Evolutionary conservation across 2,888 invertebrate genomes (phyloP).

Genomic region (Arrhopalites spinosus): DNA sequence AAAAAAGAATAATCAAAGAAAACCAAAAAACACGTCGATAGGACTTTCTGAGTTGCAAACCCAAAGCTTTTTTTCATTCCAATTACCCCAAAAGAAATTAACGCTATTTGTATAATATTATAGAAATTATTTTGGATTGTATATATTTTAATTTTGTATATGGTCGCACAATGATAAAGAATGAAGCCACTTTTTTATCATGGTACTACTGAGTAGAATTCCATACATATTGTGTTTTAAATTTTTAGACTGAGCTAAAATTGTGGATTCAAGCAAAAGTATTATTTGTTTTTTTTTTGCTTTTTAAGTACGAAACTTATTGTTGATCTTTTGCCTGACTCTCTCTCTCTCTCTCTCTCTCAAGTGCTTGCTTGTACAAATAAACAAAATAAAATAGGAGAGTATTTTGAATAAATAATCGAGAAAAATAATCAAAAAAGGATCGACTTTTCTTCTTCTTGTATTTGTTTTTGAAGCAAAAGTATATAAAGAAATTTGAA

Average conservation of each 20-base stretch:
- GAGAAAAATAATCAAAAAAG: neutral
- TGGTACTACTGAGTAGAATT: neutral
- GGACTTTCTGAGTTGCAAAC: conserved; percentile 38
- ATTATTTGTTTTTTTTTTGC: too few species aligned
- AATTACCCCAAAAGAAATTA: conserved; percentile 19
- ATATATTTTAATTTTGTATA: neutral
- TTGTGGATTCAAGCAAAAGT: neutral
- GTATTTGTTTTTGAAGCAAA: too few species aligned
- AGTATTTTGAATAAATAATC: neutral
- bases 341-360: too few species aligned
- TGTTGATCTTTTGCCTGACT: neutral
- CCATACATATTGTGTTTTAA: neutral
- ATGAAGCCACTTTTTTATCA: neutral
- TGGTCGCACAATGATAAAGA: neutral
- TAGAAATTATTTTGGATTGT: neutral
- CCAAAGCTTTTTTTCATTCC: conserved; percentile 35
- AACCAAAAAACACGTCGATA: conserved; percentile 19
- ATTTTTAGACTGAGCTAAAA: neutral
- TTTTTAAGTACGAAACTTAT: neutral
- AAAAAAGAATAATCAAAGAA: neutral
- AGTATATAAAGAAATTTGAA: too few species aligned
- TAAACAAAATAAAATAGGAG: neutral
- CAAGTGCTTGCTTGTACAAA: neutral
- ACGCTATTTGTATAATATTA: neutral
- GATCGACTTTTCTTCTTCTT: neutral